Evolutionary conservation across 1,140 invertebrate species (phyloP).

Genomic region (Apis laboriosa): DNA sequence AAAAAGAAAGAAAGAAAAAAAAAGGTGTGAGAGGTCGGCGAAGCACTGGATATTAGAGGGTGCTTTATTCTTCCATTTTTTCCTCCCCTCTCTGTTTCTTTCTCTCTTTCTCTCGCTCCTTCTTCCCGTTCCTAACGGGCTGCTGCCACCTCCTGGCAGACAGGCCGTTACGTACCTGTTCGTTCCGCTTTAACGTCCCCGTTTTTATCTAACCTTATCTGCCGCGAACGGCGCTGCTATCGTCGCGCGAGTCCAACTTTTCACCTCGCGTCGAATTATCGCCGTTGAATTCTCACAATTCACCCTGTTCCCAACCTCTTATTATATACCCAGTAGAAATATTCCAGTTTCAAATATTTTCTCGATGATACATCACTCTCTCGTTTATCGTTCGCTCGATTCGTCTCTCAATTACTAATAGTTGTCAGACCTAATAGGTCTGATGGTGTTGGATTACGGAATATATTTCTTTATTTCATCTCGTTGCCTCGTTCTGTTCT

Average conservation of each 20-base stretch:
- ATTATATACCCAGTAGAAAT: neutral
- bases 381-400: slow-evolving; percentile 19
- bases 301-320: no score
- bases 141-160: neutral
- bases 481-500: neutral
- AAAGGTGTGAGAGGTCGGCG: slow-evolving; percentile 10
- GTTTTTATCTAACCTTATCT: slow-evolving; percentile 10
- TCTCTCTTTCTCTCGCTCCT: neutral
- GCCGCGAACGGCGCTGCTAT: slow-evolving; percentile 40
- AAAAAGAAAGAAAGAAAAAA: neutral
- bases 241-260: slow-evolving; percentile 44
- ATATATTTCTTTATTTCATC: no score
- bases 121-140: neutral
- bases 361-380: neutral
- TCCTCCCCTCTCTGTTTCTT: no score
- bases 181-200: slow-evolving; percentile 9
- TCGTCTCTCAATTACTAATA: no score
- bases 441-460: no score
- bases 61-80: slow-evolving; percentile 30
- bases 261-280: slow-evolving; percentile 49
- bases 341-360: slow-evolving; percentile 9
- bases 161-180: neutral
- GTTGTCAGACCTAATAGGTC: no score
- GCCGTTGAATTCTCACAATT: slow-evolving; percentile 30
- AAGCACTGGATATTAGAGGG: slow-evolving; percentile 36